These are phyloP conservation scores for Phataginus tricuspis DNA, from an alignment of 2,797 vertebrate species.

Conservation along the genomic window DNA sequence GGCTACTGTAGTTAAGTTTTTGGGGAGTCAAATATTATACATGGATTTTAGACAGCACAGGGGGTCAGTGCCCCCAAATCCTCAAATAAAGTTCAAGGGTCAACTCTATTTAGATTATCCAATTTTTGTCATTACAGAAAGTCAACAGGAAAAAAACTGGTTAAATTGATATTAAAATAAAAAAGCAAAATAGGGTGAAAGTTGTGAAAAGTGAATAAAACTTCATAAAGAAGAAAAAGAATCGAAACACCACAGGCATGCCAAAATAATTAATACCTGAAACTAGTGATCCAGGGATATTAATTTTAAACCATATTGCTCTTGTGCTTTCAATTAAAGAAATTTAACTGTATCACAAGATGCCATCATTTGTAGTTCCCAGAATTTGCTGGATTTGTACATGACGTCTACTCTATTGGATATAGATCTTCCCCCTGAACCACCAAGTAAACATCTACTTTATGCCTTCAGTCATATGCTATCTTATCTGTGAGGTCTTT, in stretches of 20 bases:
- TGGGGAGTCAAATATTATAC: no score
- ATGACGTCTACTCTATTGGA: not conserved
- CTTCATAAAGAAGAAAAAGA: conserved; percentile 5
- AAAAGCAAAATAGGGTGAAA: not conserved
- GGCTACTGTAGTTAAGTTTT: no score
- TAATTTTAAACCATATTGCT: conserved; percentile 18
- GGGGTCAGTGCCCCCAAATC: no score
- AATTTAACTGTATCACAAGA: conserved; percentile 6
- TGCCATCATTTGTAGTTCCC: not conserved
- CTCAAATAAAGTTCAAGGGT: no score
- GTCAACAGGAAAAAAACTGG: not conserved
- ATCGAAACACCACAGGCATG: not conserved
- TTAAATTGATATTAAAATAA: conserved; percentile 40
- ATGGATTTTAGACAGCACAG: no score
- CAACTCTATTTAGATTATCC: not conserved
- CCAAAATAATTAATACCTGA: conserved; percentile 42
- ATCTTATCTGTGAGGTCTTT: not conserved
- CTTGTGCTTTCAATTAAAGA: conserved; percentile 6
- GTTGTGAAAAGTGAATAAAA: conserved; percentile 31
- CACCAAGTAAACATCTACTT: conserved; percentile 23
- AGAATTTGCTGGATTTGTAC: not conserved
- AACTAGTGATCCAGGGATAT: not conserved
- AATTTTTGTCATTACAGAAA: conserved; percentile 22
- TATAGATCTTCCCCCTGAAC: not conserved
- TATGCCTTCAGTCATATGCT: not conserved